Conservation (phyloP, 2,888 invertebrate genomes). For the Euspilapteryx auroguttella region DNA sequence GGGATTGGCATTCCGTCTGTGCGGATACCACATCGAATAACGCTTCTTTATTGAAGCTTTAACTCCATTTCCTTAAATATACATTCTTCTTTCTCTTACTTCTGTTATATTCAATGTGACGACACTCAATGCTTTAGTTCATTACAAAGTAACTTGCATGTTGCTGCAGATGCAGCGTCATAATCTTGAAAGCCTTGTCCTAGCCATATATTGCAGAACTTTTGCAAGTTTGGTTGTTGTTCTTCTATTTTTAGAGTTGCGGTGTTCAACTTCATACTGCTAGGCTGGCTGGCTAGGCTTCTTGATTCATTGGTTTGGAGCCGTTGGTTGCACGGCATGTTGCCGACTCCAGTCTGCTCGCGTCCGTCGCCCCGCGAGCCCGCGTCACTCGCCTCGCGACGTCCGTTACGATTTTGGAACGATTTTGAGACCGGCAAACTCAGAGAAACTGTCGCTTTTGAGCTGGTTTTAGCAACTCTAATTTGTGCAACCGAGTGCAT, state of each 20-base stretch:
- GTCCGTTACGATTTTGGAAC: conserved; percentile 47
- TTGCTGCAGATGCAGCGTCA: too few species aligned
- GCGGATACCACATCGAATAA: too few species aligned
- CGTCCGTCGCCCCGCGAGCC: too few species aligned
- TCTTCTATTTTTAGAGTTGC: conserved; percentile 23
- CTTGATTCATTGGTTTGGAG: background rate
- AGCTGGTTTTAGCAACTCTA: conserved; percentile 12
- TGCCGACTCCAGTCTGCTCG: too few species aligned
- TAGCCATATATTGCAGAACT: conserved; percentile 41
- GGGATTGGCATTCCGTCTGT: too few species aligned
- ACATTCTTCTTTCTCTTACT: too few species aligned
- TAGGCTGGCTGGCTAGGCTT: background rate
- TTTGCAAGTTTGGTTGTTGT: conserved; percentile 31
- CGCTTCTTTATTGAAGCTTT: too few species aligned
- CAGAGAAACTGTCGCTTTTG: conserved; percentile 43
- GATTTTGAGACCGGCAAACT: conserved; percentile 47
- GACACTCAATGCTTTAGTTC: too few species aligned
- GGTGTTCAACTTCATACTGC: background rate
- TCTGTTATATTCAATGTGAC: too few species aligned
- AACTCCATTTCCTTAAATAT: too few species aligned
- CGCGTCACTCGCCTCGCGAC: conserved; percentile 20
- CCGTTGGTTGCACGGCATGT: too few species aligned
- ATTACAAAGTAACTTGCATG: too few species aligned
- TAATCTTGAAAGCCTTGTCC: conserved; percentile 38
- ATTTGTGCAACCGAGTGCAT: conserved; percentile 1